Evolutionary conservation across 1,140 invertebrate genomes (phyloP), one percentile per base, ranked within the genome.

Genomic region (Drosophila repleta): DNA sequence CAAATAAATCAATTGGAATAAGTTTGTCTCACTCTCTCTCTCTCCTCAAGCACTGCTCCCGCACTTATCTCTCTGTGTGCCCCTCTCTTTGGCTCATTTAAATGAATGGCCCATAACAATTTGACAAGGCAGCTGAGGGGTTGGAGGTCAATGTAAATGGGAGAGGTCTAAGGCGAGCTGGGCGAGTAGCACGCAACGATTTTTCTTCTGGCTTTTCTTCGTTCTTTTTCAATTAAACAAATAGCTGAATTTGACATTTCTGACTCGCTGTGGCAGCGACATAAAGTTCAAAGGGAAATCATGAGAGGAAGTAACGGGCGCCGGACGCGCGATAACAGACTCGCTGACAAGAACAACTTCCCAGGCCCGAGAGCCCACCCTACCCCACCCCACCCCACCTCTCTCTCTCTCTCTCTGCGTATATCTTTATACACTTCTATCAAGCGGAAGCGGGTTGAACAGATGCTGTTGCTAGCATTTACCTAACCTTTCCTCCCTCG

Each of bases 221-320:
- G 32, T 39, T 52, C 76, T 55, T 76, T 87, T 85, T 88, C 83
- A 87, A 88, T 87, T 87, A 87, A 88, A 88, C 82, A 87, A 87
- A 87, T 88, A 88, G 83, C 82, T 87, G 82, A 87, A 87, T 82
- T 87, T 87, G 82, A 87, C 83, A 79, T 87, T 88, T 87, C 64
- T 43, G 61, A 49, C 76, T 74, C 46, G 43, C 11, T 35, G 32
- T 15, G 13, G 39, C 53, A 65, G 53, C n/a, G 53, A 15, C 45
- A 37, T 10, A 52, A 74, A 85, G 83, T 85, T 85, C 82, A 85
- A 85, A 85, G 79, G 56, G 45, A 76, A 76, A 80, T 85, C 80
- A 84, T 84, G 79, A 84, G 69, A 58, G 69, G 66, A 87, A 83
- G 77, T 84, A 85, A 81, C 82, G 71, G 74, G 60, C 48, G 49